Conservation (phyloP, 92 coral and sea anemone genomes). For the Micromussa lordhowensis region DNA sequence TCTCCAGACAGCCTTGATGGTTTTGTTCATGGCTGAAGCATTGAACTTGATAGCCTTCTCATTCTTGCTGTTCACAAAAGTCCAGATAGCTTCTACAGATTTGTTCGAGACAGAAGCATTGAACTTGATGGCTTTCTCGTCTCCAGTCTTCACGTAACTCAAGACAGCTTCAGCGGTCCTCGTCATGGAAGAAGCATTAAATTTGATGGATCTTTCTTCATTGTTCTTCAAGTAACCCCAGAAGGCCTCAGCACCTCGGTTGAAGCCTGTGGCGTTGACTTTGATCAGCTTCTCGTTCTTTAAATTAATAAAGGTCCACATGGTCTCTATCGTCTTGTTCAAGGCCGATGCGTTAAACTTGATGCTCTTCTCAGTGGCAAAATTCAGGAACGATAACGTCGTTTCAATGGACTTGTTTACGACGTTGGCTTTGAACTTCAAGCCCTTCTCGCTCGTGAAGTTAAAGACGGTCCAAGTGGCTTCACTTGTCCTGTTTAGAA, state of each 20-base stretch:
- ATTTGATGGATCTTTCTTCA: conserved; percentile 48
- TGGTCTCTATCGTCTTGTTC: conserved; percentile 72
- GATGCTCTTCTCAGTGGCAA: conserved; percentile 70
- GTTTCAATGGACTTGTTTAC: conserved; percentile 71
- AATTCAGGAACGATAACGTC: conserved; percentile 56
- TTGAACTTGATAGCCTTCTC: conserved; percentile 63
- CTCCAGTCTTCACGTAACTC: conserved; percentile 48
- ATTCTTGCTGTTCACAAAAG: conserved; percentile 52
- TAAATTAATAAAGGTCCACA: conserved; percentile 66
- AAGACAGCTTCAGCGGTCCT: conserved; percentile 32
- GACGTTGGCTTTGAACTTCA: conserved; percentile 72
- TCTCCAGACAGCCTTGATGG: conserved; percentile 61
- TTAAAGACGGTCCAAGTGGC: conserved; percentile 76
- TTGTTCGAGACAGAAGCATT: conserved; percentile 67
- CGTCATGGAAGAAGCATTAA: conserved; percentile 49
- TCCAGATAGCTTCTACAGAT: conserved; percentile 53
- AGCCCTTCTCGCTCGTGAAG: conserved; percentile 63
- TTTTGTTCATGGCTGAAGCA: conserved; percentile 67
- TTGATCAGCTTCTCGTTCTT: conserved; percentile 71
- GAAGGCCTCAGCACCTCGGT: conserved; percentile 65
- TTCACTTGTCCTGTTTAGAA: conserved; percentile 64
- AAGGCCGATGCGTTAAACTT: conserved; percentile 74
- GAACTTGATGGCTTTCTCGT: conserved; percentile 64
- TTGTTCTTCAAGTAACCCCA: conserved; percentile 50
- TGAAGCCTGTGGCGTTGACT: conserved; percentile 74